phyloP scores from a whole-genome alignment of 2,797 vertebrate species.

The Sebastolobus alascanus region DNA sequence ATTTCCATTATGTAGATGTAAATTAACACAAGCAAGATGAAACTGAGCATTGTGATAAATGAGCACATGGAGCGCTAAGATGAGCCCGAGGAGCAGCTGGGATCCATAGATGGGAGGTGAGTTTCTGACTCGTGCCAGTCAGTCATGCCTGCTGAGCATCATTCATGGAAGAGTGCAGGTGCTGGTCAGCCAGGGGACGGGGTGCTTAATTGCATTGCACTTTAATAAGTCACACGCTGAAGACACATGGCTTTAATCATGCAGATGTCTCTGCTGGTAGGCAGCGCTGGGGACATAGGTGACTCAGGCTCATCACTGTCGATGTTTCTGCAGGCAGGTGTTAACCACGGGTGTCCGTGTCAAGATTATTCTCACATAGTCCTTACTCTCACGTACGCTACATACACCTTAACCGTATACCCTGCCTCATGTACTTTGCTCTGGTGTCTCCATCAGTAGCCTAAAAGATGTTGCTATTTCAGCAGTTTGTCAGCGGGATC shows the following conservation, averaged over 20 bases:
- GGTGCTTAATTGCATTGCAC: constrained; percentile 80
- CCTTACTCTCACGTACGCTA: constrained; percentile 25
- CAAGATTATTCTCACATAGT: constrained; percentile 29
- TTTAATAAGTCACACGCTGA: constrained; percentile 82
- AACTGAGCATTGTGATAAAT: constrained; percentile 67
- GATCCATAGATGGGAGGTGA: constrained; percentile 56
- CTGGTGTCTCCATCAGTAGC: constrained; percentile 36
- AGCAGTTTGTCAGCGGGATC: constrained; percentile 63
- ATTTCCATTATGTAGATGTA: constrained; percentile 71
- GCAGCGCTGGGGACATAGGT: constrained; percentile 55
- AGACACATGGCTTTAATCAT: constrained; percentile 76
- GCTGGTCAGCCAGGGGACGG: constrained; percentile 75
- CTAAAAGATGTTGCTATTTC: constrained; percentile 62
- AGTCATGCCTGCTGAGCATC: constrained; percentile 68
- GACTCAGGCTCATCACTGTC: constrained; percentile 53
- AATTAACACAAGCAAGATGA: constrained; percentile 66
- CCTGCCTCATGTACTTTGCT: constrained; percentile 21
- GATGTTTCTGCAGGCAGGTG: constrained; percentile 51
- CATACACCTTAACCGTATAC: background rate
- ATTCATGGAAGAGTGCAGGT: constrained; percentile 66
- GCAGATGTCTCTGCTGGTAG: constrained; percentile 69
- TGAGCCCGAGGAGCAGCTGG: constrained; percentile 53
- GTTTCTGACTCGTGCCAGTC: constrained; percentile 57
- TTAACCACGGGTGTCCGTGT: constrained; percentile 37
- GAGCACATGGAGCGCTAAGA: constrained; percentile 41